A percentile compares a stretch with the other conserved stretches of the same genome.
phyloP scores from a whole-genome alignment of 2,797 vertebrate genomes.

The Manis crassicaudata region DNA sequence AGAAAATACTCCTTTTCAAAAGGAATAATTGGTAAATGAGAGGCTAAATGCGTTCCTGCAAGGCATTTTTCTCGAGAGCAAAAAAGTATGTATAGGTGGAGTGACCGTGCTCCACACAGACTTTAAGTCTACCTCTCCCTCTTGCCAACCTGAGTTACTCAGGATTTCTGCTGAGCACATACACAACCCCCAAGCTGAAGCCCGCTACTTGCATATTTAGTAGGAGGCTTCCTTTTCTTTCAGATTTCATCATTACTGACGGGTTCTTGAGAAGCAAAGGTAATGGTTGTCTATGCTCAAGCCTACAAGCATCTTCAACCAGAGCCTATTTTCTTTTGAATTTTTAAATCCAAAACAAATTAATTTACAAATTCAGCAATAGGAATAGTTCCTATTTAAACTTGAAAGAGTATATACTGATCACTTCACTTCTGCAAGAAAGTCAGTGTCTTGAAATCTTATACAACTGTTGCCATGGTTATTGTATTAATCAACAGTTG shows the following conservation, averaged over 20 bases:
- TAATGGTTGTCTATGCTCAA: background rate
- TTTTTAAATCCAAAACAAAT: background rate
- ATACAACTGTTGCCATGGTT: background rate
- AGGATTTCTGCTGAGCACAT: background rate
- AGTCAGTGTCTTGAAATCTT: background rate
- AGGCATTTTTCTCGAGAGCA: background rate
- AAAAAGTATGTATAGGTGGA: background rate
- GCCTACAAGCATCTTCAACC: background rate
- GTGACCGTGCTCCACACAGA: background rate
- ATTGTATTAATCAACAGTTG: background rate
- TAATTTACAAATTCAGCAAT: background rate
- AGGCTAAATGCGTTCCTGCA: background rate
- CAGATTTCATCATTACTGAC: background rate
- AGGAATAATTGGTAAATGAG: background rate
- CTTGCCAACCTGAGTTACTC: background rate
- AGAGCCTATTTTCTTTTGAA: background rate
- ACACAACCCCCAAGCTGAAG: background rate
- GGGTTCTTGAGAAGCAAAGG: background rate
- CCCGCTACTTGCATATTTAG: background rate
- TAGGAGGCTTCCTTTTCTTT: background rate
- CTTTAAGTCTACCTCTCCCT: background rate
- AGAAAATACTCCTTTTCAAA: background rate
- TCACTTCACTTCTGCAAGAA: background rate
- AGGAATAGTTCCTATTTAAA: background rate
- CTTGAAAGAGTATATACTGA: background rate